Evolutionary conservation across 1,140 invertebrate species (phyloP).

Genomic region (Drosophila seguyi): DNA sequence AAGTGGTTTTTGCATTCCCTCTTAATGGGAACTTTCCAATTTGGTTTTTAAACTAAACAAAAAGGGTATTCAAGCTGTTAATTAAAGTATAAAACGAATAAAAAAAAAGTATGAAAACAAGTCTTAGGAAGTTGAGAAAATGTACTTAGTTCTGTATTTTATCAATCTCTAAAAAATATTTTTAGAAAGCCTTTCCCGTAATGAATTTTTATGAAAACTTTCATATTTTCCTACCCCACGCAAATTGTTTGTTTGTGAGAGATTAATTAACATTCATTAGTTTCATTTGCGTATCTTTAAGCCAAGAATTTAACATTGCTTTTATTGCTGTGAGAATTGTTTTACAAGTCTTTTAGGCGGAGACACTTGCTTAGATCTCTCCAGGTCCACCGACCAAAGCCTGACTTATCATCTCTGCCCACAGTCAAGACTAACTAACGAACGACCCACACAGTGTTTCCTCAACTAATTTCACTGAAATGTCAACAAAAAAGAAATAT

Average conservation of each 20-base stretch:
- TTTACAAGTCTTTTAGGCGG: conserved; percentile 24
- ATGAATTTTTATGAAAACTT: conserved; percentile 14
- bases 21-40: conserved; percentile 10
- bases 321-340: conserved; percentile 51
- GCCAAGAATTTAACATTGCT: conserved; percentile 39
- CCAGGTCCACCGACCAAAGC: conserved; percentile 9
- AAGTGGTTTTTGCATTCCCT: conserved; percentile 65
- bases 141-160: background rate
- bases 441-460: conserved; percentile 41
- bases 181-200: background rate
- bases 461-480: conserved; percentile 37
- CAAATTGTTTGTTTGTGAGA: conserved; percentile 41
- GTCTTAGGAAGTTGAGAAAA: background rate
- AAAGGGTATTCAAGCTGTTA: background rate
- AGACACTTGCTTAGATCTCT: conserved; percentile 27
- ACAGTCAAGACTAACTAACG: conserved; percentile 35
- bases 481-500: conserved; percentile 25
- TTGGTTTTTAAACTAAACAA: conserved; percentile 14
- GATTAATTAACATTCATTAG: conserved; percentile 54
- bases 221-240: conserved; percentile 30
- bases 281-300: conserved; percentile 36
- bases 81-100: background rate
- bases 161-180: background rate
- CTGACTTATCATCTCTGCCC: conserved; percentile 22
- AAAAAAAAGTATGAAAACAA: background rate